Evolutionary conservation across 2,888 invertebrate genomes (phyloP).

Genomic region (Morpho helenor): DNA sequence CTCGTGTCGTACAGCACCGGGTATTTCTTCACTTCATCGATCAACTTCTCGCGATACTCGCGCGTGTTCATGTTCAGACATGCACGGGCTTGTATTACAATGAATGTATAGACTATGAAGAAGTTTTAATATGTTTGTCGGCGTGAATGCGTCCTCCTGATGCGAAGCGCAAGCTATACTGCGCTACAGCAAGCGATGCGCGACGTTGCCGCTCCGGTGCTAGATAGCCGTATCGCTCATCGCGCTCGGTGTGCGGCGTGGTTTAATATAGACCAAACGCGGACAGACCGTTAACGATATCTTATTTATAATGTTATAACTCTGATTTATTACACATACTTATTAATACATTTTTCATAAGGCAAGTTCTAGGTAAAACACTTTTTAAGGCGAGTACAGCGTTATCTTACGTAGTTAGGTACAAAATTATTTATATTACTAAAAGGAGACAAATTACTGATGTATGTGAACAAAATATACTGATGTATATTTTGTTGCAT

Average conservation of each 20-base stretch:
- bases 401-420: too few relatives aligned
- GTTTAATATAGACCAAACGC: constrained; percentile 35
- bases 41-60: constrained; percentile 56
- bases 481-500: constrained; percentile 1
- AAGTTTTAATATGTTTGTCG: background rate
- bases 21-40: constrained; percentile 66
- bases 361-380: too few relatives aligned
- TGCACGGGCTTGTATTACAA: background rate
- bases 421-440: too few relatives aligned
- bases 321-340: too few relatives aligned
- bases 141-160: constrained; percentile 41
- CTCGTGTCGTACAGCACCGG: constrained; percentile 68
- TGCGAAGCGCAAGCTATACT: constrained; percentile 54
- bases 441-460: too few relatives aligned
- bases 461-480: too few relatives aligned
- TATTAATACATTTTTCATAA: too few relatives aligned
- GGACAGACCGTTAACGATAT: too few relatives aligned
- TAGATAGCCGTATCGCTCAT: constrained; percentile 42
- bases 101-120: background rate
- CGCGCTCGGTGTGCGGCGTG: constrained; percentile 53
- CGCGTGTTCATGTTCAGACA: constrained; percentile 38
- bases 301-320: too few relatives aligned
- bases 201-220: constrained; percentile 52
- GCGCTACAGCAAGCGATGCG: constrained; percentile 46
- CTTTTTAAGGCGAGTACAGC: too few relatives aligned